A percentile compares a stretch with the other conserved stretches of the same genome.
Conservation (phyloP, 2,888 invertebrate genomes). For the Sisyra terminalis region DNA sequence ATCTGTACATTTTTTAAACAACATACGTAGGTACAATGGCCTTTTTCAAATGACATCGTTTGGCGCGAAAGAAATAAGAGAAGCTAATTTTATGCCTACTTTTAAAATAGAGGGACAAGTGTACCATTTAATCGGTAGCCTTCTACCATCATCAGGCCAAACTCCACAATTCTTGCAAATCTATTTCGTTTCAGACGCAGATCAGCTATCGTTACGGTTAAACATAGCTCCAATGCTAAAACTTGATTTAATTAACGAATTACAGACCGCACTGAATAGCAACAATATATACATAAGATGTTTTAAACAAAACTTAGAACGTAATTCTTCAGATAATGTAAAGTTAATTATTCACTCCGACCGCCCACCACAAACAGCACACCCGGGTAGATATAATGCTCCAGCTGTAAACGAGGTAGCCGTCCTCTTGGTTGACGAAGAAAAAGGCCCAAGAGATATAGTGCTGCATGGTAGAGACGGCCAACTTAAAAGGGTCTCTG, state of each 20-base stretch:
- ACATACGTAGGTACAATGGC: slow-evolving; percentile 11
- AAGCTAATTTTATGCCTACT: slow-evolving; percentile 10
- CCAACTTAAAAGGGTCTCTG: slow-evolving; percentile 6
- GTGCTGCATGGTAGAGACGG: neutral
- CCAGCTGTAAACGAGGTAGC: neutral
- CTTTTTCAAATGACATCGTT: slow-evolving; percentile 17
- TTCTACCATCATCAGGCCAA: slow-evolving; percentile 14
- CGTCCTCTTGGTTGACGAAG: neutral
- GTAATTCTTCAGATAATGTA: too few relatives aligned
- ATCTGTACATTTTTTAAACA: slow-evolving; percentile 1
- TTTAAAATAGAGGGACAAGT: slow-evolving; percentile 1
- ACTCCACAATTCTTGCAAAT: slow-evolving; percentile 17
- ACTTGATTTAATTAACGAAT: slow-evolving; percentile 9
- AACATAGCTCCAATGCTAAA: slow-evolving; percentile 9
- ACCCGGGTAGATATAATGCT: slow-evolving; percentile 1
- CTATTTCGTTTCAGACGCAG: slow-evolving; percentile 16
- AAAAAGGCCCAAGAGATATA: slow-evolving; percentile 3
- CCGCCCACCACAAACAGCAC: neutral
- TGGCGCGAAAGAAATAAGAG: slow-evolving; percentile 15
- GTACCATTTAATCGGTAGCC: slow-evolving; percentile 11
- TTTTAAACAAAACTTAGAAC: too few relatives aligned
- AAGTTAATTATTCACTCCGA: slow-evolving; percentile 2
- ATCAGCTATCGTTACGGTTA: slow-evolving; percentile 14
- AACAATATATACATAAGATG: slow-evolving; percentile 11
- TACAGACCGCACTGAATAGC: slow-evolving; percentile 8